Evolutionary conservation across 1,140 invertebrate species (phyloP), one percentile per base, ranked within the genome.

Genomic region (Meloidogyne exigua): DNA sequence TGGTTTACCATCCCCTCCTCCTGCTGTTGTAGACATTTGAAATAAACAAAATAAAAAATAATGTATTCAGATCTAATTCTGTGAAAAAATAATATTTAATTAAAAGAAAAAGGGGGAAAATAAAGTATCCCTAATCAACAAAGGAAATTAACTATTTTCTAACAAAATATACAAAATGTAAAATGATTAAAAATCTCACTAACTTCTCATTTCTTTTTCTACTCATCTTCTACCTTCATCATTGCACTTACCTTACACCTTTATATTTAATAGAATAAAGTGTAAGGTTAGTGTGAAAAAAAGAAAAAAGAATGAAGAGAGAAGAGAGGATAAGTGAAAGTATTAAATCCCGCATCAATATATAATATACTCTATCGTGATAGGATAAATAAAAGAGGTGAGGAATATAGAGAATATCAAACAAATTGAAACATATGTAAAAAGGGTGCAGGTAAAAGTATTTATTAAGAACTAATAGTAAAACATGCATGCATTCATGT

Each of bases 11-110:
- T n/a, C 72, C 21, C 65, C 72, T 3, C 72, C 72, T 26, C 72
- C 72, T 57, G 44, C 72, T 36, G 72, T 65, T 36, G 72, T 23
- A 26, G 72, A 73, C 72, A 73, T 73, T 57, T 57, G 49, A 36
- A 32, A 28, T 64, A 73, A n/a, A 62, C 21, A 73, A 73, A 26
- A 57, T 57, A 57, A n/a, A 57, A 57, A 57, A 57, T 57, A 57
- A 57, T 57, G 21, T 57, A n/a, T 49, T n/a, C 49, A 57, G 49
- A 57, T 57, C n/a, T 57, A 57, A 57, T n/a, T n/a, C 49, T 5
- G 9, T 39, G 3, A 39, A 39, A 39, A 39, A 39, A 39, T 39
- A 10, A 9, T 39, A 39, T 39, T 39, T 39, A 39, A 39, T 7
- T 7, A 39, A 39, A 39, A 7, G 10, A 3, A 32, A 32, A 32